Evolutionary conservation across 1,140 invertebrate species (phyloP).

Genomic region (Drosophila pandora): DNA sequence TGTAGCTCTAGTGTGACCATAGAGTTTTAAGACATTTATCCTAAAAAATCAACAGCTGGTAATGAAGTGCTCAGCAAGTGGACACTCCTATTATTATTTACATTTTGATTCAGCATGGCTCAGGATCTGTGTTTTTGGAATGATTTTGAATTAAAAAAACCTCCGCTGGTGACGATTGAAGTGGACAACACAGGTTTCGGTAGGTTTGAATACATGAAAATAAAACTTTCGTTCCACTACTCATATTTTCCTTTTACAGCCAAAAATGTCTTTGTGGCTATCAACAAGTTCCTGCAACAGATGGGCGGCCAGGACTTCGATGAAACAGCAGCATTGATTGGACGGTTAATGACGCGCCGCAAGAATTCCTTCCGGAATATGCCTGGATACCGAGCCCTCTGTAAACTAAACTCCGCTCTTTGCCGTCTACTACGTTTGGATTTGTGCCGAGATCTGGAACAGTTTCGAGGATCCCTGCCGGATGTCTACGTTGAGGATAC

Average conservation of each 20-base stretch:
- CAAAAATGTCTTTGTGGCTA: constrained; percentile 53
- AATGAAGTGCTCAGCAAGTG: neutral
- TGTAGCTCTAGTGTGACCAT: constrained; percentile 16
- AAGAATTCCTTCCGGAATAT: constrained; percentile 73
- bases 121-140: constrained; percentile 64
- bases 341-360: constrained; percentile 70
- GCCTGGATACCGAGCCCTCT: constrained; percentile 65
- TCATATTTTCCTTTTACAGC: constrained; percentile 28
- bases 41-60: constrained; percentile 2
- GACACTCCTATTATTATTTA: constrained; percentile 20
- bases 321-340: constrained; percentile 68
- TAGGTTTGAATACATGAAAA: neutral
- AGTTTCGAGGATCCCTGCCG: constrained; percentile 64
- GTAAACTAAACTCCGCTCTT: constrained; percentile 68
- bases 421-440: constrained; percentile 72
- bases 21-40: neutral
- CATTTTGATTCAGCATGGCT: constrained; percentile 22
- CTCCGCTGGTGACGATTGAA: constrained; percentile 67
- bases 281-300: constrained; percentile 63
- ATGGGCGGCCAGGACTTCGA: constrained; percentile 48
- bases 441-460: constrained; percentile 55
- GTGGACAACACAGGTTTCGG: constrained; percentile 57
- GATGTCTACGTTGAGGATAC: constrained; percentile 55
- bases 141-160: constrained; percentile 77
- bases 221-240: neutral